Evolutionary conservation across 2,113 vertebrate species (phyloP).

Genomic region (Solenodon paradoxus): DNA sequence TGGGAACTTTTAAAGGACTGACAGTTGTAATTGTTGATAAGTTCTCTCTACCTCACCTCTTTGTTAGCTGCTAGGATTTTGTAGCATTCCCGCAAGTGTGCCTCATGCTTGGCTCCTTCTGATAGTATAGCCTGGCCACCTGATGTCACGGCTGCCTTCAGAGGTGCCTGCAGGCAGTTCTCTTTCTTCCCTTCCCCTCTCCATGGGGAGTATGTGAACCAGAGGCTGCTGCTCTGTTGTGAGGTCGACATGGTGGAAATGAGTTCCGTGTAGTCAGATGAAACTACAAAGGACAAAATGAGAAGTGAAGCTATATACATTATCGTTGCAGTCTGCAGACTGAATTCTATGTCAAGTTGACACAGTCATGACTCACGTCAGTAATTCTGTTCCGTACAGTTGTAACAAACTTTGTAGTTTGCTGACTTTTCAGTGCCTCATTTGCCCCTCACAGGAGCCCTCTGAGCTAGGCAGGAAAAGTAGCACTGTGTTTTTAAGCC

Average conservation of each 20-base stretch:
- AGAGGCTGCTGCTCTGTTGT: background rate
- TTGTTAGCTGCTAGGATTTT: background rate
- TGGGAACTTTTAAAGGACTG: background rate
- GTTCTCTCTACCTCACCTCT: background rate
- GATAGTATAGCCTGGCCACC: background rate
- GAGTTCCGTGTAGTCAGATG: background rate
- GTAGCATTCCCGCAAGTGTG: background rate
- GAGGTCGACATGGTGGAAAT: background rate
- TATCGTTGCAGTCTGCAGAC: background rate
- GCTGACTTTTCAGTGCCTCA: background rate
- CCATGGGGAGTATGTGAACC: background rate
- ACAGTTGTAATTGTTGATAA: constrained; percentile 3
- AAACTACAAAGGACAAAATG: background rate
- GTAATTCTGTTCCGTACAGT: background rate
- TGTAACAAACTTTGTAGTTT: background rate
- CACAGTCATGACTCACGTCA: background rate
- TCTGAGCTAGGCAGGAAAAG: background rate
- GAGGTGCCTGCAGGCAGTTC: background rate
- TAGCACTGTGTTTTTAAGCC: background rate
- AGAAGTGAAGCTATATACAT: background rate
- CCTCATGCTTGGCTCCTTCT: background rate
- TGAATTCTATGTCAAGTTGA: background rate
- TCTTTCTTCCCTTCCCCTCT: background rate
- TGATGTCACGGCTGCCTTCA: background rate
- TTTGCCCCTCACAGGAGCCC: background rate